phyloP scores from a whole-genome alignment of 2,113 vertebrate species.

The Halichoerus grypus region DNA sequence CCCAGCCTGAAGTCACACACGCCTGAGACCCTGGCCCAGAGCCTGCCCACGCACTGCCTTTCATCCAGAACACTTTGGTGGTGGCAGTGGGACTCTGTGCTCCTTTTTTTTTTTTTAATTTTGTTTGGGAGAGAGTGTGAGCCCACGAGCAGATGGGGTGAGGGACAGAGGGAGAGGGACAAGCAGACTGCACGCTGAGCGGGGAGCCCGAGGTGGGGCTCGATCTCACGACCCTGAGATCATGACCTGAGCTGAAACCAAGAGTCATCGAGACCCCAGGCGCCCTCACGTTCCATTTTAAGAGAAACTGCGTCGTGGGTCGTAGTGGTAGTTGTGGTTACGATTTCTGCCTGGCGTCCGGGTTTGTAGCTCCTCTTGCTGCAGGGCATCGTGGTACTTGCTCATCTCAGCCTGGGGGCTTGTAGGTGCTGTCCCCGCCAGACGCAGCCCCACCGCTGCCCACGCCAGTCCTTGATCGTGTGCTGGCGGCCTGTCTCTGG shows the following conservation, averaged over 20 bases:
- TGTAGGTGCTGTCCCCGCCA: neutral
- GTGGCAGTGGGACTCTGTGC: neutral
- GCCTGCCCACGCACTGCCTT: rapidly evolving
- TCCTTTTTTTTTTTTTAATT: neutral
- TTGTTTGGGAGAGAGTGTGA: neutral
- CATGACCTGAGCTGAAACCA: neutral
- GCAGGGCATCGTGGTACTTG: rapidly evolving
- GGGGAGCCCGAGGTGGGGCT: neutral
- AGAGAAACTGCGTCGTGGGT: rapidly evolving
- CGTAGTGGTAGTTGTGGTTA: rapidly evolving
- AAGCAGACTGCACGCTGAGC: neutral
- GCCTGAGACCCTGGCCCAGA: rapidly evolving
- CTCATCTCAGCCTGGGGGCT: rapidly evolving
- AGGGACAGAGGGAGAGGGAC: neutral
- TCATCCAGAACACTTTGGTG: rapidly evolving
- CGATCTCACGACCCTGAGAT: neutral
- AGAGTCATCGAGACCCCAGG: neutral
- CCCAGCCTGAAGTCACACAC: rapidly evolving
- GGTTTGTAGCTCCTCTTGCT: rapidly evolving
- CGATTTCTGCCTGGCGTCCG: rapidly evolving
- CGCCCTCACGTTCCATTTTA: neutral
- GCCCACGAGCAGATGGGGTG: neutral
- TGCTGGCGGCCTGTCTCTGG: neutral
- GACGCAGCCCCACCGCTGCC: neutral
- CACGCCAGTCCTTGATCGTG: rapidly evolving